A percentile compares a stretch with the other conserved stretches of the same genome.
phyloP scores from a whole-genome alignment of 64 coral and sea anemone species.

The Orbicella faveolata region DNA sequence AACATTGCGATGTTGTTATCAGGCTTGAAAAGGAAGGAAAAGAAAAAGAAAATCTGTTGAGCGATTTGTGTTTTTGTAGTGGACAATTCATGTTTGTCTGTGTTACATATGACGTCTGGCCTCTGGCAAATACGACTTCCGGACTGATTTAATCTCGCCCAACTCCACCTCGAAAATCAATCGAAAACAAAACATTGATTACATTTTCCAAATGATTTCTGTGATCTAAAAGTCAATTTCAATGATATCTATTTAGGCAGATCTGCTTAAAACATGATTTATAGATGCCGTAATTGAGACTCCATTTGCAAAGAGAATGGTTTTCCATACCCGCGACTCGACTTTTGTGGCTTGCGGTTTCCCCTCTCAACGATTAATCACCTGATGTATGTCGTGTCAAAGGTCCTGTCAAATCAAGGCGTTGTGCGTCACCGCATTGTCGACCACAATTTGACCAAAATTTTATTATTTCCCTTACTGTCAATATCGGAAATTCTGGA shows the following conservation, averaged over 20 bases:
- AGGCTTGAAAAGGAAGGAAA: too few relatives aligned
- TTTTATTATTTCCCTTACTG: background rate
- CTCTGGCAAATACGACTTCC: background rate
- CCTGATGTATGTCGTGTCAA: too few relatives aligned
- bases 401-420: too few relatives aligned
- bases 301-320: too few relatives aligned
- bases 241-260: background rate
- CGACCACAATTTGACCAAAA: background rate
- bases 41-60: too few relatives aligned
- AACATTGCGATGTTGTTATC: background rate
- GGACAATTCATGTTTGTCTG: conserved; percentile 15
- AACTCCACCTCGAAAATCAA: background rate
- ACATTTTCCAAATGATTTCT: conserved; percentile 13
- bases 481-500: background rate
- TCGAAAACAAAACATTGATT: conserved; percentile 4
- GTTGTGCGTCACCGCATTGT: too few relatives aligned
- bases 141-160: background rate
- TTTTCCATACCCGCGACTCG: too few relatives aligned
- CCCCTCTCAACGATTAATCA: accelerated
- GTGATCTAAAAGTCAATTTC: background rate
- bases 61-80: background rate
- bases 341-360: too few relatives aligned
- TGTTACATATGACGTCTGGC: conserved; percentile 20
- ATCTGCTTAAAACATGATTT: too few relatives aligned
- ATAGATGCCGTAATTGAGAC: too few relatives aligned